Conservation (phyloP, 2,797 vertebrate species). For the Anguilla megastoma region DNA sequence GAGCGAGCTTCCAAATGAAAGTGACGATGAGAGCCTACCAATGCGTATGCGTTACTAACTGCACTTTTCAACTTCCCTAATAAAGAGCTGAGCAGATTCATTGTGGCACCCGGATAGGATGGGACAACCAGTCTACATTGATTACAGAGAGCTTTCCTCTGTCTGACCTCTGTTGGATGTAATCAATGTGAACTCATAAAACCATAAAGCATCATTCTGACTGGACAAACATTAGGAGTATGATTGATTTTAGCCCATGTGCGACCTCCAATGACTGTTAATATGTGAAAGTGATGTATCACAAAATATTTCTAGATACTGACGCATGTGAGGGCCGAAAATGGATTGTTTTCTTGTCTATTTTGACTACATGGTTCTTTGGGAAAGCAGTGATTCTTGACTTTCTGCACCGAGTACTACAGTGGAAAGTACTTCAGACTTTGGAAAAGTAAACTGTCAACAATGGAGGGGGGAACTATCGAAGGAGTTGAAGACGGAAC, state of each 20-base stretch:
- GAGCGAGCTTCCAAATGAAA: background rate
- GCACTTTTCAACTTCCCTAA: background rate
- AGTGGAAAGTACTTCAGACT: background rate
- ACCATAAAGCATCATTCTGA: background rate
- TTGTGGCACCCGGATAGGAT: background rate
- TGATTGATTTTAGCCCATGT: conserved; percentile 12
- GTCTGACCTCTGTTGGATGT: conserved; percentile 1
- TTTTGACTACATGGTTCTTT: background rate
- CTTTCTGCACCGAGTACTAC: background rate
- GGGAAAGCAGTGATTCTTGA: background rate
- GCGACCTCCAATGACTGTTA: background rate
- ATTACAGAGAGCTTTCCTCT: conserved; percentile 10
- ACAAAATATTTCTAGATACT: background rate
- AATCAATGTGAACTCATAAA: conserved; percentile 14
- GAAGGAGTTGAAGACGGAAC: background rate
- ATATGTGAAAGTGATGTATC: background rate
- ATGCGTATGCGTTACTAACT: background rate
- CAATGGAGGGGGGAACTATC: background rate
- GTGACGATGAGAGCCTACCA: background rate
- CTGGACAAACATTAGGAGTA: background rate
- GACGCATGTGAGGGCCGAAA: background rate
- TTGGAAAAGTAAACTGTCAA: background rate
- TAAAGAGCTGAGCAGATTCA: background rate
- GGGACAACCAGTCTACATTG: conserved; percentile 2
- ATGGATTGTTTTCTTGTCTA: background rate